phyloP scores from a whole-genome alignment of 2,888 invertebrate genomes.

The Cosmopolites sordidus region DNA sequence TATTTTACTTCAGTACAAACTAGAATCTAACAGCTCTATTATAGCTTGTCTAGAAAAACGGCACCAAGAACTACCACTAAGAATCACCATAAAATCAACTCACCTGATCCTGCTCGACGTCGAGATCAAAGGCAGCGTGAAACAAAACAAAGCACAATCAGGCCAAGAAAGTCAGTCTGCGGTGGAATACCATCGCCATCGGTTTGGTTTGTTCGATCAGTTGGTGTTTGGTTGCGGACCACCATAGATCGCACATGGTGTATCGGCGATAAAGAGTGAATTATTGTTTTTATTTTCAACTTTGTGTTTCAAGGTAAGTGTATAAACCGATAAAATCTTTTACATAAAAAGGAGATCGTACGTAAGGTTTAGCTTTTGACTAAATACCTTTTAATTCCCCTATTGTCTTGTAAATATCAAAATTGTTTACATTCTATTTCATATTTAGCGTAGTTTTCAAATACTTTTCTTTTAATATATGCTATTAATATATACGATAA shows the following conservation, averaged over 20 bases:
- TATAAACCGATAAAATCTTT: not conserved
- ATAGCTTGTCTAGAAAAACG: not conserved
- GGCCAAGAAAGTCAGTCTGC: constrained; percentile 43
- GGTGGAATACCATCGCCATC: constrained; percentile 12
- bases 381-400: too few species aligned
- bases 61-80: not conserved
- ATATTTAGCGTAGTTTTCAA: too few species aligned
- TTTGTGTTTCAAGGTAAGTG: constrained; percentile 2
- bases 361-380: too few species aligned
- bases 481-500: too few species aligned
- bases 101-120: constrained; percentile 38
- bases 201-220: constrained; percentile 11
- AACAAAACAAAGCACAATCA: constrained; percentile 48
- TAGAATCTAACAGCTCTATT: too few species aligned
- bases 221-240: not conserved
- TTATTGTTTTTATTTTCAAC: constrained; percentile 2
- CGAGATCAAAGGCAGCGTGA: constrained; percentile 41
- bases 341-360: too few species aligned
- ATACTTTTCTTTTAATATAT: too few species aligned
- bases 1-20: too few species aligned
- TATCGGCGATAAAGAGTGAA: not conserved
- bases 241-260: constrained; percentile 2
- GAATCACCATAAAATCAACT: constrained; percentile 24
- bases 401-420: too few species aligned
- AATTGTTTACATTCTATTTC: too few species aligned